Base-by-base conservation (phyloP, 2,113 vertebrate species). In the Stercorarius parasiticus region DNA sequence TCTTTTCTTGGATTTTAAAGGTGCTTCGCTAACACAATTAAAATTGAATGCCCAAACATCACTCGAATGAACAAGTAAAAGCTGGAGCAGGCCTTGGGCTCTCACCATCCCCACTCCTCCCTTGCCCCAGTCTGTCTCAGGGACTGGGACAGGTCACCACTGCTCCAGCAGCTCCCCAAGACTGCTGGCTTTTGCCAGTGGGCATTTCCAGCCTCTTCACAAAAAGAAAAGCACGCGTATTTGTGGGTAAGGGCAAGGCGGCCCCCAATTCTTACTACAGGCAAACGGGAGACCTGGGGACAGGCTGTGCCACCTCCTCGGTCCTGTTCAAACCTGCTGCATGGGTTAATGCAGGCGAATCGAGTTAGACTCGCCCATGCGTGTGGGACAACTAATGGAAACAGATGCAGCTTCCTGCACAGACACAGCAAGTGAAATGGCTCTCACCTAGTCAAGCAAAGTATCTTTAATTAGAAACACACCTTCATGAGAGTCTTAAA, bases 381-480 rank as follows among this genome's bases (percentile, higher is more conserved):
- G 14, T 3, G 2, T 36, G 21, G 21, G 52, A 89, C 32, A 67
- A 61, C 20, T 81, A 86, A 71, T 59, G 32, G 61, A 67, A 92
- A 83, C 1, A 1, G 52, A 94, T 69, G 22, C 25, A 90, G 82
- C 42, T 62, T 77, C 55, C 32, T n/a, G 34, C 69, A 86, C 59
- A 73, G 64, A 47, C 25, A 88, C 9, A 43, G 71, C 38, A 45
- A 43, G 49, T 38, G 70, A 83, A 92, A 88, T 38, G 9, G 19
- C 47, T 80, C 64, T 73, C 49, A 72, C 52, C 56, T 19, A 84
- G 47, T 29, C 67, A 84, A 82, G 40, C 30, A 22, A 79, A 84
- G 43, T 65, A 23, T 49, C 77, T 84, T 84, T 53, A 82, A 84
- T 93, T 91, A 91, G 81, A 67, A 91, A 78, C 45, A 74, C n/a